Percentiles rank a stretch among this genome's conserved stretches.
Conservation (phyloP, 2,113 vertebrate species). For the Ailuropoda melanoleuca region DNA sequence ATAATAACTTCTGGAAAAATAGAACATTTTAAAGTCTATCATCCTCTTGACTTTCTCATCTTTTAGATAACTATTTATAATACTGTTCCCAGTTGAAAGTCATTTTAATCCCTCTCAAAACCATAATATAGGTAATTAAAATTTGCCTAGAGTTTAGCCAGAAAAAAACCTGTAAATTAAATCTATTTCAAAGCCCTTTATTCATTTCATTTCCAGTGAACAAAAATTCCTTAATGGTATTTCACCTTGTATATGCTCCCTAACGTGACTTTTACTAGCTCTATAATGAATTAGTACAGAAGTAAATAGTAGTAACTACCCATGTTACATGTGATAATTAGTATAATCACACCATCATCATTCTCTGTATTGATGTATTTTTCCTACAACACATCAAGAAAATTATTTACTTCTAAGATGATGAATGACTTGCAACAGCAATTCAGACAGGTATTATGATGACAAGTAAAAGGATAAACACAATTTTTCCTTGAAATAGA, state of each 20-base stretch:
- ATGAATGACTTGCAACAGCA: conserved; percentile 37
- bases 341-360: conserved; percentile 45
- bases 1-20: not conserved
- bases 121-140: not conserved
- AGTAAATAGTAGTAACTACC: conserved; percentile 31
- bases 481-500: conserved; percentile 16
- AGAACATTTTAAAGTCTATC: not conserved
- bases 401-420: conserved; percentile 52
- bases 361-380: conserved; percentile 47
- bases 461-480: conserved; percentile 43
- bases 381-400: conserved; percentile 56
- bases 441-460: not conserved
- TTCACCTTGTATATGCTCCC: not conserved
- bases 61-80: not conserved
- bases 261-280: not conserved
- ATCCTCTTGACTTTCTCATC: not conserved
- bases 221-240: not conserved
- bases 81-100: not conserved
- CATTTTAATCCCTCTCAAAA: conserved; percentile 18
- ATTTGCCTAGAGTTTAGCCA: not conserved
- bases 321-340: conserved; percentile 1
- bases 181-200: not conserved
- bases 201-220: not conserved
- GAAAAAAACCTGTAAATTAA: not conserved
- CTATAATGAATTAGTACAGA: conserved; percentile 49